Evolutionary conservation across 2,888 invertebrate genomes (phyloP).

Genomic region (Drosophila robusta): DNA sequence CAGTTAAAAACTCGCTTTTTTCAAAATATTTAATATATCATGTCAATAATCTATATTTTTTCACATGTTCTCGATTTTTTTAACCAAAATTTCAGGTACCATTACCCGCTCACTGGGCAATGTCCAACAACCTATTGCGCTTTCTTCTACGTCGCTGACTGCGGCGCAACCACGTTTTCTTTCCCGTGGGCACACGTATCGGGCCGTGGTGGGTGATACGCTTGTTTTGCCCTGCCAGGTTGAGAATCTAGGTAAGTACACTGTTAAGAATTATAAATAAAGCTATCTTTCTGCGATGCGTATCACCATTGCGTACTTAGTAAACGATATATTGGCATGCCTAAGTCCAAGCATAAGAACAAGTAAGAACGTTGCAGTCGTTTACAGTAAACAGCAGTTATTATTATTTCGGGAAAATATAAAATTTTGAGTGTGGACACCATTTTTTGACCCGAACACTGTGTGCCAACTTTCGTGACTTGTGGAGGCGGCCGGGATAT

Average conservation of each 20-base stretch:
- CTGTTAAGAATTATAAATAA: conserved; percentile 10
- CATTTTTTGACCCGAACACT: neutral
- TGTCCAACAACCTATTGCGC: conserved; percentile 60
- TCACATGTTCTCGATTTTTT: neutral
- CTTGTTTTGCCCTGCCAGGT: conserved; percentile 92
- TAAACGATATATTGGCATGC: conserved; percentile 58
- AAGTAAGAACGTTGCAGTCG: too few species aligned
- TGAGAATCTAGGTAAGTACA: conserved; percentile 90
- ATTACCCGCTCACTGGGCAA: conserved; percentile 82
- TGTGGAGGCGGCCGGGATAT: too few species aligned
- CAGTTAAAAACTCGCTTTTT: neutral
- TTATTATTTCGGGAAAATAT: too few species aligned
- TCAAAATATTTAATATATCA: neutral
- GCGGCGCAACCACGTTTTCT: conserved; percentile 88
- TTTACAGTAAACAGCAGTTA: too few species aligned
- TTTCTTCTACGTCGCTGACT: conserved; percentile 56
- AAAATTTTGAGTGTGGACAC: too few species aligned
- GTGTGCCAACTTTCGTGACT: too few species aligned
- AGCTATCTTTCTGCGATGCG: conserved; percentile 17
- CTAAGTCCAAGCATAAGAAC: conserved; percentile 51
- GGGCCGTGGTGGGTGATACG: conserved; percentile 92
- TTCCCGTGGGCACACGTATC: conserved; percentile 91
- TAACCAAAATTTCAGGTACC: conserved; percentile 64
- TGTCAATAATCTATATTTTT: neutral
- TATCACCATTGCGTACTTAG: conserved; percentile 57